Evolutionary conservation across 1,140 invertebrate species (phyloP).

Genomic region (Drosophila tropicalis): DNA sequence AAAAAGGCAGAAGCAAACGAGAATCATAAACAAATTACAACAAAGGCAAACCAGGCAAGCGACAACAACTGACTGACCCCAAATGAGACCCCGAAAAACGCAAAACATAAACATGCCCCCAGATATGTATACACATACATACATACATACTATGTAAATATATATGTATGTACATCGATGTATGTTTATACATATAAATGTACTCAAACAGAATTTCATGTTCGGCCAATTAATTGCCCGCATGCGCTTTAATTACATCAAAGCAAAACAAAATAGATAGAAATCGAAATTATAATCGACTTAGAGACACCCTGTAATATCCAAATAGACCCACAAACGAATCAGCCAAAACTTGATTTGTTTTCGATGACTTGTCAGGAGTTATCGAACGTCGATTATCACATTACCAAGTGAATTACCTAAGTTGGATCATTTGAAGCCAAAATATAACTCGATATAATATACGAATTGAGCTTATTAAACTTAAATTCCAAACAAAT

Average conservation of each 20-base stretch:
- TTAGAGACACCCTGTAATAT: slow-evolving; percentile 5
- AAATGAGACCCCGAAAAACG: slow-evolving; percentile 37
- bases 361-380: no score
- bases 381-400: no score
- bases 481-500: no score
- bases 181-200: slow-evolving; percentile 14
- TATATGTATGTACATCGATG: background rate
- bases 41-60: slow-evolving; percentile 38
- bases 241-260: slow-evolving; percentile 75
- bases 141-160: slow-evolving; percentile 13
- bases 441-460: no score
- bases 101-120: slow-evolving; percentile 59
- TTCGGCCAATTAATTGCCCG: slow-evolving; percentile 76
- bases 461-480: no score
- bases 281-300: slow-evolving; percentile 5
- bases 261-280: slow-evolving; percentile 30
- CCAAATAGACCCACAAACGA: no score
- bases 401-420: no score
- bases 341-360: no score
- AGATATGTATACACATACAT: slow-evolving; percentile 24
- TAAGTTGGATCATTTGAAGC: no score
- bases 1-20: slow-evolving; percentile 5
- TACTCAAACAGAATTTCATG: slow-evolving; percentile 59
- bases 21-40: slow-evolving; percentile 48
- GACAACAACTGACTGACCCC: slow-evolving; percentile 47